Percentiles rank a stretch among this genome's conserved stretches.
Conservation (phyloP, 2,113 vertebrate species). For the Ameiurus melas region DNA sequence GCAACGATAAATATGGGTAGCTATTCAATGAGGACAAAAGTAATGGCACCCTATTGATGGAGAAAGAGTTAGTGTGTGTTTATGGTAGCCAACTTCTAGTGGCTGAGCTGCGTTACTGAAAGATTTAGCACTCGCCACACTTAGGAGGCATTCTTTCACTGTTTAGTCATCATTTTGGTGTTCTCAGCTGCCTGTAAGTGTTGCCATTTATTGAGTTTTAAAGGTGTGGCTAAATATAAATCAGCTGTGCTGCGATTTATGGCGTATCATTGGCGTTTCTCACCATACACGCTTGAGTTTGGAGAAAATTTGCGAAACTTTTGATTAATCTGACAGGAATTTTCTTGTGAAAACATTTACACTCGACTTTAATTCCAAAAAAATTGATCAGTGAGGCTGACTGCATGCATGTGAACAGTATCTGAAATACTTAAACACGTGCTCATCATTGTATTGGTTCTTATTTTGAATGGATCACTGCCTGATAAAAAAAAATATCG, state of each 20-base stretch:
- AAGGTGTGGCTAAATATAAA: neutral
- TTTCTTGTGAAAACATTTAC: neutral
- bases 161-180: neutral
- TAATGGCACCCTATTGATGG: neutral
- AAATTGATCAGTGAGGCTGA: neutral
- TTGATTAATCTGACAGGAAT: neutral
- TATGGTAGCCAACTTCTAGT: neutral
- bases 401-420: neutral
- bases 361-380: neutral
- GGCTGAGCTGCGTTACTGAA: neutral
- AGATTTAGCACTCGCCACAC: neutral
- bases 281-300: neutral
- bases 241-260: neutral
- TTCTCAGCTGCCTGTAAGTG: no score
- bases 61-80: neutral
- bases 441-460: neutral
- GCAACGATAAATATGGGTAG: neutral
- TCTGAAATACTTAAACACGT: neutral
- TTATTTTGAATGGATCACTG: neutral
- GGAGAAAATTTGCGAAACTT: neutral
- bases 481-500: neutral
- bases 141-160: neutral
- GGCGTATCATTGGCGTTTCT: neutral
- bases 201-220: neutral
- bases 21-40: neutral